Percentiles rank a stretch among this genome's conserved stretches.
phyloP scores from a whole-genome alignment of 1,140 invertebrate genomes.

The Euglossa dilemma region DNA sequence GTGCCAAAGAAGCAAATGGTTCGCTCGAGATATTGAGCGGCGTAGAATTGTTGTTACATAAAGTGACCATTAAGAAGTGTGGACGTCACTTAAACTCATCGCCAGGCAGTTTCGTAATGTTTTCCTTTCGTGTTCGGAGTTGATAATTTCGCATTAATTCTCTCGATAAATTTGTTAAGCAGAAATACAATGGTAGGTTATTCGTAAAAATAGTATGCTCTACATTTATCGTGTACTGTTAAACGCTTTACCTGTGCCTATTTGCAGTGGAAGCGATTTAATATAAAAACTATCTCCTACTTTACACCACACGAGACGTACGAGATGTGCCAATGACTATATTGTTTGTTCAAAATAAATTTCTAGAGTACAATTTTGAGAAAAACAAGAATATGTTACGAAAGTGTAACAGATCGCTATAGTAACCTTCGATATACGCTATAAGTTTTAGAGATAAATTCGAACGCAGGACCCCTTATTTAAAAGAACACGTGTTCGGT shows the following conservation, averaged over 20 bases:
- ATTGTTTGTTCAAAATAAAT: not conserved
- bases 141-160: slow-evolving; percentile 30
- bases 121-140: slow-evolving; percentile 11
- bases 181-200: not conserved
- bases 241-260: no score
- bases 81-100: slow-evolving; percentile 32
- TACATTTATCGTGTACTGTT: not conserved
- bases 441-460: no score
- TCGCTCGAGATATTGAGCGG: slow-evolving; percentile 33
- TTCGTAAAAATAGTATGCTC: not conserved
- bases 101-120: slow-evolving; percentile 32
- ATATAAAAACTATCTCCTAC: not conserved
- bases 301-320: not conserved
- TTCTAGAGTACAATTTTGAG: not conserved
- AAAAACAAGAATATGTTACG: not conserved
- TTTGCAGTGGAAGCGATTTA: not conserved
- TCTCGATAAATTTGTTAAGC: not conserved
- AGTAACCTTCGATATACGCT: no score
- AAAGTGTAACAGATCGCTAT: not conserved
- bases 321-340: not conserved
- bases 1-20: slow-evolving; percentile 34
- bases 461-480: no score
- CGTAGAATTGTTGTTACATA: slow-evolving; percentile 52
- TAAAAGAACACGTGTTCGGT: no score
- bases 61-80: slow-evolving; percentile 49